Evolutionary conservation across 1,140 invertebrate species (phyloP), one percentile per base, ranked within the genome.

Genomic region (Zaprionus ghesquierei): DNA sequence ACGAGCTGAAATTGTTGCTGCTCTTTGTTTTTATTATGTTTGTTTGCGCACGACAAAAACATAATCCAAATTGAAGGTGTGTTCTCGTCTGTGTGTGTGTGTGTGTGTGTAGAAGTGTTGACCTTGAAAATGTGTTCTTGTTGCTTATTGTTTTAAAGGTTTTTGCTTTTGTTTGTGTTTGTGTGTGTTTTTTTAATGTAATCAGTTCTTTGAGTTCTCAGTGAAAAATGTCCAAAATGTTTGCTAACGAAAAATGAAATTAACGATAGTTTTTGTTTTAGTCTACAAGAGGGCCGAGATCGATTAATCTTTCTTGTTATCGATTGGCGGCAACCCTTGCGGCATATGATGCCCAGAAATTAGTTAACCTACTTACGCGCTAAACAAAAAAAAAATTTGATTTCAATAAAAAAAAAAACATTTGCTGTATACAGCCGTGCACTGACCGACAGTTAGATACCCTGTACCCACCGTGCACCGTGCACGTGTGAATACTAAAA

Each of bases 131-230:
- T 41, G 51, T 54, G 20, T 69, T 55, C 18, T 9, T 51, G 20
- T 73, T 22, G 13, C 64, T 41, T 69, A 33, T 59, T 68, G 22
- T 35, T 61, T 62, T 70, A 29, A 18, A n/a, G n/a, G n/a, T n/a
- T 54, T 70, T 13, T 23, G 41, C 20, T 49, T 51, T 53, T 51
- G 27, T 72, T 71, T 75, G n/a, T n/a, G n/a, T n/a, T n/a, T n/a
- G n/a, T n/a, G n/a, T n/a, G n/a, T n/a, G n/a, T 50, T 53, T 56
- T 35, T 72, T 72, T 76, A 65, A 82, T 87, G 76, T 87, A 82
- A 80, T 89, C 79, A 87, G 82, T 87, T 87, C 84, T 87, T 86
- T 86, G 81, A 87, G 82, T 87, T 84, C 81, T 84, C 81, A 70
- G 72, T 75, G 50, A 59, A 69, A 55, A 78, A 61, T 55, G 46